Conservation (phyloP, 30 jellyfish, hydroid and myxozoan genomes). For the Calvadosia cruxmelitensis region DNA sequence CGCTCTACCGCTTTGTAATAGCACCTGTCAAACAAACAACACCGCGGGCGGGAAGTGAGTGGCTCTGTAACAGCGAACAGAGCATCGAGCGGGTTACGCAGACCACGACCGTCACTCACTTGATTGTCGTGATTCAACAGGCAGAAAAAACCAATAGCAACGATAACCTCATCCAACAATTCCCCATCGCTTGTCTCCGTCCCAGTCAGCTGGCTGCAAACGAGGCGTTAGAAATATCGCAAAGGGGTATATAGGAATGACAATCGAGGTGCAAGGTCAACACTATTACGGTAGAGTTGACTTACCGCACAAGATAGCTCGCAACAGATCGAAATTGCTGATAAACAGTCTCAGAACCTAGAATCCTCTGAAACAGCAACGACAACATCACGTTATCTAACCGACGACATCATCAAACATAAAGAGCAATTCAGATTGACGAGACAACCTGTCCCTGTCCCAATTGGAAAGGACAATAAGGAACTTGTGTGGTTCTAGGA, state of each 20-base stretch:
- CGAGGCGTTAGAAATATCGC: no score
- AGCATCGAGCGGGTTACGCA: background rate
- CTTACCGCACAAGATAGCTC: slow-evolving; percentile 61
- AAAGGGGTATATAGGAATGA: no score
- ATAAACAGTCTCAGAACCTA: slow-evolving; percentile 73
- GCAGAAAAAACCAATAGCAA: slow-evolving; percentile 68
- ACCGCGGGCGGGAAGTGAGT: background rate
- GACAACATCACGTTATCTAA: background rate
- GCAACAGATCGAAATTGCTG: slow-evolving; percentile 87
- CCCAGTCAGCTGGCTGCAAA: no score
- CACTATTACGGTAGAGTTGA: background rate
- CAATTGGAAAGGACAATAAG: no score
- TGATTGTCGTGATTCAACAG: slow-evolving; percentile 71
- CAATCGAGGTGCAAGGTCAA: no score
- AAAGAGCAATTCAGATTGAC: background rate
- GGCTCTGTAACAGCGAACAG: background rate
- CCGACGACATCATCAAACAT: background rate
- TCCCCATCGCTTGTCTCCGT: slow-evolving; percentile 74
- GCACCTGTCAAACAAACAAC: background rate
- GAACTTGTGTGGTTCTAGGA: no score
- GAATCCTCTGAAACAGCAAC: slow-evolving; percentile 27
- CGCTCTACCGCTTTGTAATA: slow-evolving; percentile 69
- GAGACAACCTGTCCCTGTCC: no score
- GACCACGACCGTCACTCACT: slow-evolving; percentile 17
- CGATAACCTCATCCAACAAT: slow-evolving; percentile 56